phyloP scores from a whole-genome alignment of 2,888 invertebrate species.

The Homarus gammarus region DNA sequence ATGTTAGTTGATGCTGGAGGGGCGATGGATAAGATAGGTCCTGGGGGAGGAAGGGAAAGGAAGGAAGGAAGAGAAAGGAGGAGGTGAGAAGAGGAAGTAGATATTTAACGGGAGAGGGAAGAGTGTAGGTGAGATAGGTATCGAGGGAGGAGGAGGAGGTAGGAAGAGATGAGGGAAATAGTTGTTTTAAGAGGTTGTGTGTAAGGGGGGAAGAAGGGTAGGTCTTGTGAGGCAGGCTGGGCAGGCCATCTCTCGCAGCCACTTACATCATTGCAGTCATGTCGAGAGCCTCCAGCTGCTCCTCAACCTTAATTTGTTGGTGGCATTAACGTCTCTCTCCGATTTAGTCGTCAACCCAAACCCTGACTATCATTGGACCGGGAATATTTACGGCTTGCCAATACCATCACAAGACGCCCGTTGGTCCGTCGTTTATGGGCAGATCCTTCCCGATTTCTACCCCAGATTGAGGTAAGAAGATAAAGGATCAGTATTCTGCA shows the following conservation, averaged over 20 bases:
- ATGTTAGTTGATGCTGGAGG: no score
- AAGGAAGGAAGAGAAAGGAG: no score
- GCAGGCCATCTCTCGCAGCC: background rate
- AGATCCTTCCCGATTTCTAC: background rate
- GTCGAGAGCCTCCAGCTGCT: background rate
- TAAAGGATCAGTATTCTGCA: background rate
- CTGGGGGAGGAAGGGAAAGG: no score
- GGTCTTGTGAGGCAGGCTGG: no score
- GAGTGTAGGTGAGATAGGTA: no score
- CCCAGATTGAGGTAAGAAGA: background rate
- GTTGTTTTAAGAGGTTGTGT: no score
- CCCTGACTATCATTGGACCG: background rate
- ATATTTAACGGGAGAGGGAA: no score
- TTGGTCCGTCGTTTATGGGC: background rate
- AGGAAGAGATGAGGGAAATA: no score
- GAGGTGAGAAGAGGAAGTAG: no score
- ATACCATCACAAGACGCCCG: slow-evolving; percentile 7
- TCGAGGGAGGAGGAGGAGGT: no score
- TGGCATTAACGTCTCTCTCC: slow-evolving; percentile 29
- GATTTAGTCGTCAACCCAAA: slow-evolving; percentile 16
- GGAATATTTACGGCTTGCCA: background rate
- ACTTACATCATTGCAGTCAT: slow-evolving; percentile 1
- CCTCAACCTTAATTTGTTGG: slow-evolving; percentile 35
- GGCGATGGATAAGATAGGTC: no score
- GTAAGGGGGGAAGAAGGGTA: no score